Evolutionary conservation across 2,888 invertebrate genomes (phyloP), one percentile per base, ranked within the genome.

Genomic region (Pollenia labialis): DNA sequence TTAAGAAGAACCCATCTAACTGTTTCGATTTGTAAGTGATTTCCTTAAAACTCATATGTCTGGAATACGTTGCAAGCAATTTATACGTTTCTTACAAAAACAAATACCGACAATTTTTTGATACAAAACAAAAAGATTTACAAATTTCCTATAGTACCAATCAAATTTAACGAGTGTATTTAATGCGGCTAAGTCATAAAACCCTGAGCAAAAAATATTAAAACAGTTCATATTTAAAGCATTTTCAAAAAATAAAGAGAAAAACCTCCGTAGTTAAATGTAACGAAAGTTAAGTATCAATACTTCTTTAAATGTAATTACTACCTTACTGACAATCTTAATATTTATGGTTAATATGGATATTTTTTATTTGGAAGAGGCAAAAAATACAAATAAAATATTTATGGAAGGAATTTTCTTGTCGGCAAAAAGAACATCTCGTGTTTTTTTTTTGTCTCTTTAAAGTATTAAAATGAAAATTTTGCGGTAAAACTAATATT

Each of bases 301-400:
- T 83, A 71, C n/a, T 71, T 83, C 48, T 80, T 83, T 72, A 83
- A 80, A 83, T 72, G 89, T 91, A 91, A 91, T 91, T 91, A 91
- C 90, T 90, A 90, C 86, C 90, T 88, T 87, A 89, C 90, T 90
- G 92, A 91, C 91, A 91, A 90, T 89, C 89, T 89, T 40, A 85
- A 86, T 88, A 81, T 90, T 90, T 90, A 90, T 89, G 88, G 23
- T 69, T 62, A 81, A 87, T 66, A 56, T 68, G 77, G 64, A 77
- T 77, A 58, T 77, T 64, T 56, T n/a, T 66, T 4, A 11, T 52
- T 8, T 9, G 16, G 9, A 60, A 14, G 7, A 18, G 1, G 2
- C 42, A 69, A 46, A n/a, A 16, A 60, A 40, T 32, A 40, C 11
- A 32, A 54, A 58, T n/a, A n/a, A 79, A 64, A 79, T 52, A 58